Conservation (phyloP, 2,888 invertebrate genomes). For the Philereme transversata region DNA sequence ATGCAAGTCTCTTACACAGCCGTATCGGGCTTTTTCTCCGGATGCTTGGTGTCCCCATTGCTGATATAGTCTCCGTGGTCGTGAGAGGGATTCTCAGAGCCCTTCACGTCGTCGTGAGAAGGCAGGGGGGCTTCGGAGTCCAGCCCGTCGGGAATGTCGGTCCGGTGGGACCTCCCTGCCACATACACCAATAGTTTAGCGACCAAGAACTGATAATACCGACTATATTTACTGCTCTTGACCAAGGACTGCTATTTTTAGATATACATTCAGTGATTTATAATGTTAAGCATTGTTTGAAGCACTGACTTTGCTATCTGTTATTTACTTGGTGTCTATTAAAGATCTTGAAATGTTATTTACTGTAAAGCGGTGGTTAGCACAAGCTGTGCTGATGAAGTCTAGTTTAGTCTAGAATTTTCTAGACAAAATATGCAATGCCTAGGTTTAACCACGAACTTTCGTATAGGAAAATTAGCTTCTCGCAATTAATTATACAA, state of each 20-base stretch:
- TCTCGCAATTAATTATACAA: no score
- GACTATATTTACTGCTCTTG: no score
- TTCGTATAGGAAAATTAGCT: no score
- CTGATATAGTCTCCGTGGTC: conserved; percentile 85
- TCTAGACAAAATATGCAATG: no score
- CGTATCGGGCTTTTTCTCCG: conserved; percentile 80
- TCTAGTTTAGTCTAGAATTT: no score
- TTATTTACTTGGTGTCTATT: no score
- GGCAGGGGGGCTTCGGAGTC: conserved; percentile 86
- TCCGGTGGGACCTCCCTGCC: conserved; percentile 85
- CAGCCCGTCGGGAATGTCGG: conserved; percentile 85
- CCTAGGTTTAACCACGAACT: no score
- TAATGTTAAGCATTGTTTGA: no score
- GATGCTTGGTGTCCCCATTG: conserved; percentile 80
- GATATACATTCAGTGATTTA: no score
- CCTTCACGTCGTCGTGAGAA: conserved; percentile 83
- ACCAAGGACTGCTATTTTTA: no score
- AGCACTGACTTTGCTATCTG: no score
- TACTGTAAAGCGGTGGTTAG: conserved; percentile 21
- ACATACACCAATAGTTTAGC: conserved; percentile 72
- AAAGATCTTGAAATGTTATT: not conserved
- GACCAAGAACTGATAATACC: conserved; percentile 73
- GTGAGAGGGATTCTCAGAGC: conserved; percentile 84
- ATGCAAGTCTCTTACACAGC: conserved; percentile 62
- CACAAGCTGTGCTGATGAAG: conserved; percentile 17